Evolutionary conservation across 2,888 invertebrate genomes (phyloP).

Genomic region (Mythimna vitellina): DNA sequence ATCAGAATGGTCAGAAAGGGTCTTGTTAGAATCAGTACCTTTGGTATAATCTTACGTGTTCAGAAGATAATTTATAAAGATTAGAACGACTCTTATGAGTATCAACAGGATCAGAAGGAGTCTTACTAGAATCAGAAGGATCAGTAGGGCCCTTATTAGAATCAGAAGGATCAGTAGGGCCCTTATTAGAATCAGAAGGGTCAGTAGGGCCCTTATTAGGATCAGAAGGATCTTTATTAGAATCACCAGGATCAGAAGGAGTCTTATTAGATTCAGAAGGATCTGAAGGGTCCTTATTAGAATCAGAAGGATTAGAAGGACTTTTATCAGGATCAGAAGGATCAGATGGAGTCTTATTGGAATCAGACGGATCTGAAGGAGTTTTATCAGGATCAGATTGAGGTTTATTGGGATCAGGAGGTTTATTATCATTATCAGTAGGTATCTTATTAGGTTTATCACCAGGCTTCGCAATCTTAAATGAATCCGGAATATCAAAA

Average conservation of each 20-base stretch:
- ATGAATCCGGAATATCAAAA: conserved; percentile 2
- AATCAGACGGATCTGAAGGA: background rate
- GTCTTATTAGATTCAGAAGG: background rate
- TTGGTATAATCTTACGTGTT: no score
- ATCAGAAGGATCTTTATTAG: background rate
- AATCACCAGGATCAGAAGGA: background rate
- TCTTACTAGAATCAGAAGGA: background rate
- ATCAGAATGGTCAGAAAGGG: background rate
- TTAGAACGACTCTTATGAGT: background rate
- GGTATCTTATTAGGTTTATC: no score
- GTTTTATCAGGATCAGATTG: background rate
- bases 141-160: background rate
- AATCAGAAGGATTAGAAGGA: background rate
- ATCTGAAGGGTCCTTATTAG: background rate
- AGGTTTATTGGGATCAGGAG: no score
- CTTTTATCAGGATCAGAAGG: background rate
- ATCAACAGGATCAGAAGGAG: background rate
- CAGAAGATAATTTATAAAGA: no score
- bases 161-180: background rate
- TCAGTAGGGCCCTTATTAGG: no score
- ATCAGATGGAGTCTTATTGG: background rate
- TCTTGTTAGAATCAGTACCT: background rate
- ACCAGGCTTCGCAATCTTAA: background rate
- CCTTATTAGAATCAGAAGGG: background rate
- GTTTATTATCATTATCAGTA: background rate